These are phyloP conservation scores for Orestias chungarensis DNA, from an alignment of 2,797 vertebrate species.

Conservation along the genomic window DNA sequence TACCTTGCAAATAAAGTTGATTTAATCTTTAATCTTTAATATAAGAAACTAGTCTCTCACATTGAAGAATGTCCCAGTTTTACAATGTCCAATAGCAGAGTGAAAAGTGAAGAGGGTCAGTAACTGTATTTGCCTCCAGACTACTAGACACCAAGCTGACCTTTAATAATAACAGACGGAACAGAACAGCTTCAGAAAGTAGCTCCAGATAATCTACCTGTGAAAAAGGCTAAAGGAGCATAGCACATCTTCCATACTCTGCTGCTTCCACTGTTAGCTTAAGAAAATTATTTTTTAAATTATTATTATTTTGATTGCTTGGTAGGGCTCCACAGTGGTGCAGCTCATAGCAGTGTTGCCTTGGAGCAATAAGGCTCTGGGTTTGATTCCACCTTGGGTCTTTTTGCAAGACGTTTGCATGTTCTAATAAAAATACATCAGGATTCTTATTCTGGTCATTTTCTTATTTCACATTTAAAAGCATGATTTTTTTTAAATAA, in stretches of 20 bases:
- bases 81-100: neutral
- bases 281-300: neutral
- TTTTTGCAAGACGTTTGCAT: neutral
- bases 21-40: too few relatives aligned
- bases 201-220: slow-evolving; percentile 1
- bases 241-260: neutral
- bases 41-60: too few relatives aligned
- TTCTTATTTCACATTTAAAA: neutral
- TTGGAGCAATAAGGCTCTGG: too few relatives aligned
- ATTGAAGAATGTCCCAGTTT: neutral
- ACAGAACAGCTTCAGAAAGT: slow-evolving; percentile 3
- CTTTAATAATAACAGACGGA: slow-evolving; percentile 6
- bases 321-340: too few relatives aligned
- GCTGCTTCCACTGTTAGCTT: neutral
- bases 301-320: too few relatives aligned
- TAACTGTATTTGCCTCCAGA: slow-evolving; percentile 3
- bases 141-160: slow-evolving; percentile 13
- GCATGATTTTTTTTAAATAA: neutral
- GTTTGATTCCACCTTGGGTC: too few relatives aligned
- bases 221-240: slow-evolving; percentile 5
- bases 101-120: slow-evolving; percentile 10
- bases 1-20: too few relatives aligned
- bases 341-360: too few relatives aligned
- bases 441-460: neutral
- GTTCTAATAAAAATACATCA: neutral